Evolutionary conservation across 2,888 invertebrate species (phyloP).

Genomic region (Parapristionchus giblindavisi): DNA sequence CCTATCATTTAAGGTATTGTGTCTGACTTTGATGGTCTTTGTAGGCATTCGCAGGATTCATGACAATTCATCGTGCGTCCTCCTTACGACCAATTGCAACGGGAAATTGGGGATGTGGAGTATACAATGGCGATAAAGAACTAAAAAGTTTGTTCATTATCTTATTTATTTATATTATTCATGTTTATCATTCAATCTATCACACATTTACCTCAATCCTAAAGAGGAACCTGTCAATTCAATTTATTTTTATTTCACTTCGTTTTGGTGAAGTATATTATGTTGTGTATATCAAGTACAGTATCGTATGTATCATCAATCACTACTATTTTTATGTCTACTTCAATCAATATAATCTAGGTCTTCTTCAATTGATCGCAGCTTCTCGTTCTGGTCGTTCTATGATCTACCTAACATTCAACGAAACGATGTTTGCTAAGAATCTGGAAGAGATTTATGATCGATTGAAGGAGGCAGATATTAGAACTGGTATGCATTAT

Average conservation of each 20-base stretch:
- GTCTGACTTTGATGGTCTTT: background rate
- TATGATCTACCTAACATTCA: background rate
- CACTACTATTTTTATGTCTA: too few species aligned
- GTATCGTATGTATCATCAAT: too few species aligned
- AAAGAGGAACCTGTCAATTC: too few species aligned
- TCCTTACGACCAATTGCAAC: conserved; percentile 78
- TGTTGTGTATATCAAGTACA: too few species aligned
- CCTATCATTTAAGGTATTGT: background rate
- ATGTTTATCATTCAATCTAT: background rate
- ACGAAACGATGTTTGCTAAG: too few species aligned
- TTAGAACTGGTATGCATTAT: too few species aligned
- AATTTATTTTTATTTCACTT: too few species aligned
- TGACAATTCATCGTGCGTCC: background rate
- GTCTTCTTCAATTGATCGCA: conserved; percentile 1
- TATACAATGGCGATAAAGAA: conserved; percentile 54
- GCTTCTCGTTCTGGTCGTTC: background rate
- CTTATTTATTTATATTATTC: background rate
- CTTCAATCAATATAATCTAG: too few species aligned
- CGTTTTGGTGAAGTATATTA: too few species aligned
- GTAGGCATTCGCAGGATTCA: background rate
- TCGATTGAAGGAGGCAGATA: too few species aligned
- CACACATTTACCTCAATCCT: background rate
- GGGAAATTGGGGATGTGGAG: conserved; percentile 85
- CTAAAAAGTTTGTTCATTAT: conserved; percentile 52
- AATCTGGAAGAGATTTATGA: too few species aligned